Evolutionary conservation across 2,113 vertebrate species (phyloP).

Genomic region (Protomyctophum bolini): DNA sequence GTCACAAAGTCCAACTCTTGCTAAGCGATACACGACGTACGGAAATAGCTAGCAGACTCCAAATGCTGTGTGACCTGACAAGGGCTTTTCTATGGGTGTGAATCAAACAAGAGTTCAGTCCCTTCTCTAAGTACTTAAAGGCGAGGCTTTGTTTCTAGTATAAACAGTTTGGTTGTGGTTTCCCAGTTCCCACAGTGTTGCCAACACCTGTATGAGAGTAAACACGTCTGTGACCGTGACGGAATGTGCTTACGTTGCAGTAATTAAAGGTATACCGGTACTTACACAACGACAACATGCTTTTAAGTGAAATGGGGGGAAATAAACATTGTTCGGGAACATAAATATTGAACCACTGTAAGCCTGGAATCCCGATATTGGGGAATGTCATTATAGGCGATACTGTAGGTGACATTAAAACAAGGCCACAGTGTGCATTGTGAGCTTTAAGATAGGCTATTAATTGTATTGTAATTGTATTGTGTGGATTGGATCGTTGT

Average conservation of each 20-base stretch:
- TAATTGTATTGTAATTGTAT: too few relatives aligned
- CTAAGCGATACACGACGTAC: not conserved
- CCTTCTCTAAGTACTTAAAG: constrained; percentile 49
- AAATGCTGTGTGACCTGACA: not conserved
- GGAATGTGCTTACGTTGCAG: constrained; percentile 33
- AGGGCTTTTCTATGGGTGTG: not conserved
- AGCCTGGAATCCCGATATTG: too few relatives aligned
- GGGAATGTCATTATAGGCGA: too few relatives aligned
- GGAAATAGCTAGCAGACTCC: not conserved
- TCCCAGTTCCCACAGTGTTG: constrained; percentile 26
- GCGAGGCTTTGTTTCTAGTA: constrained; percentile 50
- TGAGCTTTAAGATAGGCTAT: too few relatives aligned
- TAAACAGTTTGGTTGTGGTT: constrained; percentile 51
- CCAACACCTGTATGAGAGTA: constrained; percentile 31
- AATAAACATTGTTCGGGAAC: not conserved
- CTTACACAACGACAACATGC: constrained; percentile 11
- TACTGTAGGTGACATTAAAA: too few relatives aligned
- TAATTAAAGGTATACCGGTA: constrained; percentile 11
- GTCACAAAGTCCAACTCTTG: not conserved
- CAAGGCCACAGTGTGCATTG: too few relatives aligned
- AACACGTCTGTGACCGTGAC: constrained; percentile 11
- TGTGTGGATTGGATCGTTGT: too few relatives aligned
- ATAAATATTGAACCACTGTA: too few relatives aligned
- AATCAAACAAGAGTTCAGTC: constrained; percentile 14
- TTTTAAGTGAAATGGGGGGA: constrained; percentile 21